phyloP scores from a whole-genome alignment of 2,888 invertebrate species.

The Lithophane leautieri region DNA sequence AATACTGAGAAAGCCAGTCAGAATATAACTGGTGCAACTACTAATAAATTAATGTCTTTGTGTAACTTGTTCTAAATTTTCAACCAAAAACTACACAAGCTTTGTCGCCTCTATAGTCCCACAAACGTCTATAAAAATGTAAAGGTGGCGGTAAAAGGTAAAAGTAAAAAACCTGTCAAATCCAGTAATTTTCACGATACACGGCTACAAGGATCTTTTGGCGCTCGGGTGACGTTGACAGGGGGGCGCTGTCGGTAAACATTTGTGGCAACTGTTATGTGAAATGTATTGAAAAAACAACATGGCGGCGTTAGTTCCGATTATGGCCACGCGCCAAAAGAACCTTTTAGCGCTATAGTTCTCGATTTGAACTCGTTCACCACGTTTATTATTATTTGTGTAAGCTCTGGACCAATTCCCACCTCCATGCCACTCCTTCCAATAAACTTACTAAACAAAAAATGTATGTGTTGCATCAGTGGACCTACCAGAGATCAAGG shows the following conservation, averaged over 20 bases:
- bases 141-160: background rate
- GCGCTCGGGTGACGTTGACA: background rate
- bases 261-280: background rate
- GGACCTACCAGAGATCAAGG: conserved; percentile 99
- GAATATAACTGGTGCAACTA: background rate
- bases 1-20: background rate
- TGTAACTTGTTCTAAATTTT: background rate
- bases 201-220: background rate
- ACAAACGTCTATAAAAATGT: background rate
- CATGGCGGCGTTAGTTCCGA: background rate
- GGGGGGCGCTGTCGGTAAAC: background rate
- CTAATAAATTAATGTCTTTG: background rate
- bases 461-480: conserved; percentile 89
- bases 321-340: background rate
- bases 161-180: background rate
- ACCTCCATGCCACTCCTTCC: conserved; percentile 36
- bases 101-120: background rate
- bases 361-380: background rate
- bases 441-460: conserved; percentile 48
- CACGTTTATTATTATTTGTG: background rate
- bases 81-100: background rate
- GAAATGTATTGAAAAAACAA: background rate
- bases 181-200: background rate
- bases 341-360: background rate
- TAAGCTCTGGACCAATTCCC: background rate